phyloP scores from a whole-genome alignment of 2,888 invertebrate genomes.

The Cryptophagus acutangulus region DNA sequence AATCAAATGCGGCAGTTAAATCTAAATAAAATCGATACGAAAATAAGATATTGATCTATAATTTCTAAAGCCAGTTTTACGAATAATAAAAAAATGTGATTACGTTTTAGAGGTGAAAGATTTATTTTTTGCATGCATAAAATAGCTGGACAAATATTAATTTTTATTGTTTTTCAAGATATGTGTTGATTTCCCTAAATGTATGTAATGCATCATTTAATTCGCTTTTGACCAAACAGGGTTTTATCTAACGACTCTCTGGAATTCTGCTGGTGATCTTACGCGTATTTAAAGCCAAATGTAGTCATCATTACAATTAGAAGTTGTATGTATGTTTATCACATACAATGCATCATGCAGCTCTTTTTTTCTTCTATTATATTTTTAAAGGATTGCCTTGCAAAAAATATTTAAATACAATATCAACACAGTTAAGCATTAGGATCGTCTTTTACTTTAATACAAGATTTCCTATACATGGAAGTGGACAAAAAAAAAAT shows the following conservation, averaged over 20 bases:
- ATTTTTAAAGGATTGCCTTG: neutral
- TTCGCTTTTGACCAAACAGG: constrained; percentile 17
- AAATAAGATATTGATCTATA: too few species aligned
- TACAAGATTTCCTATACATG: too few species aligned
- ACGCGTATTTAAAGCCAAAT: constrained; percentile 17
- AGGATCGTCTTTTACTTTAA: too few species aligned
- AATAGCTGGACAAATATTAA: constrained; percentile 12
- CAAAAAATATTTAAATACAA: too few species aligned
- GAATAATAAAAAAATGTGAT: neutral
- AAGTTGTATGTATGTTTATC: constrained; percentile 17
- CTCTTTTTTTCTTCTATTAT: constrained; percentile 1
- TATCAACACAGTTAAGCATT: too few species aligned
- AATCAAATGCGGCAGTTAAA: too few species aligned
- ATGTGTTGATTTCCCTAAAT: constrained; percentile 10
- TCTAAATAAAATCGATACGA: too few species aligned
- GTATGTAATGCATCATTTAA: constrained; percentile 12
- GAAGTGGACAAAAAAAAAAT: too few species aligned
- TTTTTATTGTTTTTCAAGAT: constrained; percentile 11
- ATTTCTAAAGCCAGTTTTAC: too few species aligned
- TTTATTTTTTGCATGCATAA: neutral
- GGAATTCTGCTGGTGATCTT: constrained; percentile 13
- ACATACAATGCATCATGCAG: constrained; percentile 12
- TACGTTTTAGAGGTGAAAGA: neutral
- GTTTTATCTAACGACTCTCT: constrained; percentile 11
- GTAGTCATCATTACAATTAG: constrained; percentile 19